Conservation (phyloP, 2,113 vertebrate genomes). For the Cyprinodon variegatus region DNA sequence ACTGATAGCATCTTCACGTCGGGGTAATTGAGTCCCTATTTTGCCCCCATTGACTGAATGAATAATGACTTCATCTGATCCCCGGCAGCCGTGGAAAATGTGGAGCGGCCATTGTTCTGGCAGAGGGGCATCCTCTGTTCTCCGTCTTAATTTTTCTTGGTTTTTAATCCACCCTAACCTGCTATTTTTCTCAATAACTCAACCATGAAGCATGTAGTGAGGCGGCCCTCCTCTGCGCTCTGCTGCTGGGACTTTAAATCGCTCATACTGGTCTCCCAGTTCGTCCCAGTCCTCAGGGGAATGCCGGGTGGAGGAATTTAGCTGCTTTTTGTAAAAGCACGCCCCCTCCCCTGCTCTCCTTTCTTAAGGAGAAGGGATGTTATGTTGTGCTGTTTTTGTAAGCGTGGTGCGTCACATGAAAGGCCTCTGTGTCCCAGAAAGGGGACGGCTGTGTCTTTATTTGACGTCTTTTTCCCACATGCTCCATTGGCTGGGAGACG, state of each 20-base stretch:
- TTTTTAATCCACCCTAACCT: slow-evolving; percentile 85
- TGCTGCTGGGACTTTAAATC: slow-evolving; percentile 72
- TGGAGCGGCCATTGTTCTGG: slow-evolving; percentile 89
- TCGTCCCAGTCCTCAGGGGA: slow-evolving; percentile 69
- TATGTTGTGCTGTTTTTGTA: slow-evolving; percentile 83
- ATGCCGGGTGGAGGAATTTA: slow-evolving; percentile 70
- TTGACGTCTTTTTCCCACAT: slow-evolving; percentile 84
- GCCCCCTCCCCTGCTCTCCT: slow-evolving; percentile 62
- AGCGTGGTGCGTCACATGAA: slow-evolving; percentile 80
- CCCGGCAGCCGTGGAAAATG: slow-evolving; percentile 85
- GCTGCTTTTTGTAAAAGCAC: slow-evolving; percentile 65
- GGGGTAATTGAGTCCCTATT: slow-evolving; percentile 97
- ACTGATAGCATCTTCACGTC: slow-evolving; percentile 98
- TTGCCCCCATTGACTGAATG: slow-evolving; percentile 88
- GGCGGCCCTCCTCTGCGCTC: slow-evolving; percentile 45
- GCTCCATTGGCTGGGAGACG: slow-evolving; percentile 77
- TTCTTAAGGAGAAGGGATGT: slow-evolving; percentile 76
- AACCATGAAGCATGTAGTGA: slow-evolving; percentile 76
- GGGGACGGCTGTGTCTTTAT: slow-evolving; percentile 74
- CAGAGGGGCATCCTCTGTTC: slow-evolving; percentile 85
- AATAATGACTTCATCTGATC: slow-evolving; percentile 98
- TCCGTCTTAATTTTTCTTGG: slow-evolving; percentile 95
- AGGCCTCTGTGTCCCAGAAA: slow-evolving; percentile 72
- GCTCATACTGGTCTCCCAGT: slow-evolving; percentile 67
- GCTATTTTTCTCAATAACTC: slow-evolving; percentile 79